These are phyloP conservation scores for Nyctereutes procyonoides DNA, from an alignment of 2,113 vertebrate genomes.

Conservation along the genomic window DNA sequence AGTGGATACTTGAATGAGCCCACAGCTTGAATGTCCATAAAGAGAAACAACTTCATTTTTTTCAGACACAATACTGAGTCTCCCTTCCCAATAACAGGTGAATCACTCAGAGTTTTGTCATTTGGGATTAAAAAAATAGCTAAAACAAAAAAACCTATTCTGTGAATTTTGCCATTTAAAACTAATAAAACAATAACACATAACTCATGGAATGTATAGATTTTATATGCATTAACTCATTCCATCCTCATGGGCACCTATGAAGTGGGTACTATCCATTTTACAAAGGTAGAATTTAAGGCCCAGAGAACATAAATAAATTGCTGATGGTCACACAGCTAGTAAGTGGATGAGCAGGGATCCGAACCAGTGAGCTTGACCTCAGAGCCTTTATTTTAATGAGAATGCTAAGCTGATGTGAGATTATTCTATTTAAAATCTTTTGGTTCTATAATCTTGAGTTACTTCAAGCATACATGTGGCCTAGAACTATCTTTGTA, in stretches of 20 bases:
- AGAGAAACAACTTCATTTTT: slow-evolving; percentile 16
- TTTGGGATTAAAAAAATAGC: not conserved
- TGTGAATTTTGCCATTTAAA: slow-evolving; percentile 5
- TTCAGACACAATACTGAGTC: not conserved
- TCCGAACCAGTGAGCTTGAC: not conserved
- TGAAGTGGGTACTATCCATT: not conserved
- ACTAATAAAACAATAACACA: not conserved
- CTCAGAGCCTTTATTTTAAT: not conserved
- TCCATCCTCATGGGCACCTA: not conserved
- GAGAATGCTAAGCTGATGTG: not conserved
- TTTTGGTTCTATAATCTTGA: not conserved
- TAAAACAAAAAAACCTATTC: not conserved
- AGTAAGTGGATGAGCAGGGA: not conserved
- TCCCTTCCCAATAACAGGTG: not conserved
- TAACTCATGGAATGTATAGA: not conserved
- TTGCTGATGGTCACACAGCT: not conserved
- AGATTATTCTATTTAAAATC: slow-evolving; percentile 27
- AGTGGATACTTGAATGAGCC: not conserved
- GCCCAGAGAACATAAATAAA: not conserved
- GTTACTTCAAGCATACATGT: not conserved
- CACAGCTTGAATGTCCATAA: not conserved
- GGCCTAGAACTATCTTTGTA: not conserved
- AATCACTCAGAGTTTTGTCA: not conserved
- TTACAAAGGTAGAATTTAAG: not conserved
- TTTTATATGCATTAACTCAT: not conserved